Percentiles rank a stretch among this genome's conserved stretches.
These are phyloP conservation scores for Neuroscelio doddi DNA, from an alignment of 2,888 invertebrate genomes.

Conservation along the genomic window DNA sequence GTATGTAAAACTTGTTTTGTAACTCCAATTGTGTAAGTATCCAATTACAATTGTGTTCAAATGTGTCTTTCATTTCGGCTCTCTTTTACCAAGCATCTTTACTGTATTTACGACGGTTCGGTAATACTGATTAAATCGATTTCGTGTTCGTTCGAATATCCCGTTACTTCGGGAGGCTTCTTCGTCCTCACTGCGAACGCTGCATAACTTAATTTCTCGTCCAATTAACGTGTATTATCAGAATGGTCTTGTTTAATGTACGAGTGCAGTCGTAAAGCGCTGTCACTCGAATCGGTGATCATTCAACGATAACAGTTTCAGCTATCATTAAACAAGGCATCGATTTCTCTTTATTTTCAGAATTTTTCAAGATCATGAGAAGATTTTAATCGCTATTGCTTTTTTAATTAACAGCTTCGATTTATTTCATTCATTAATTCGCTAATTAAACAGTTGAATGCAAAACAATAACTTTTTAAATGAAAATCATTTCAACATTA, in stretches of 20 bases:
- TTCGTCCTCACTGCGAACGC: constrained; percentile 9
- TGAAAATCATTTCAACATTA: too few relatives aligned
- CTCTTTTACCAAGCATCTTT: constrained; percentile 5
- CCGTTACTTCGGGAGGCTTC: constrained; percentile 23
- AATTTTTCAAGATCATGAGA: constrained; percentile 1
- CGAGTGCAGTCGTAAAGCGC: constrained; percentile 43
- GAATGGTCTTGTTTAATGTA: constrained; percentile 43
- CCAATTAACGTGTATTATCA: constrained; percentile 45
- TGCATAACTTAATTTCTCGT: constrained; percentile 42
- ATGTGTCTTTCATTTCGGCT: constrained; percentile 15
- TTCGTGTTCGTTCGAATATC: constrained; percentile 20
- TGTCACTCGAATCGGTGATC: constrained; percentile 35
- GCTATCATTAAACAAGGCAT: constrained; percentile 12
- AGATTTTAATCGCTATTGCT: background rate
- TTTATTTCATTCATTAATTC: background rate
- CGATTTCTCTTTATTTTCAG: constrained; percentile 34
- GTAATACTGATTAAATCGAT: constrained; percentile 33
- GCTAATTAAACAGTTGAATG: too few relatives aligned
- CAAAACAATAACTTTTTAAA: too few relatives aligned
- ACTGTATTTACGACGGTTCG: constrained; percentile 27
- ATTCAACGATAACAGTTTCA: constrained; percentile 26
- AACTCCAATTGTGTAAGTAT: constrained; percentile 34
- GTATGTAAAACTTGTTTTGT: too few relatives aligned
- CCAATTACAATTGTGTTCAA: constrained; percentile 35
- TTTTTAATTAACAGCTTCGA: background rate